phyloP scores from a whole-genome alignment of 2,113 vertebrate genomes.

The Willisornis vidua region DNA sequence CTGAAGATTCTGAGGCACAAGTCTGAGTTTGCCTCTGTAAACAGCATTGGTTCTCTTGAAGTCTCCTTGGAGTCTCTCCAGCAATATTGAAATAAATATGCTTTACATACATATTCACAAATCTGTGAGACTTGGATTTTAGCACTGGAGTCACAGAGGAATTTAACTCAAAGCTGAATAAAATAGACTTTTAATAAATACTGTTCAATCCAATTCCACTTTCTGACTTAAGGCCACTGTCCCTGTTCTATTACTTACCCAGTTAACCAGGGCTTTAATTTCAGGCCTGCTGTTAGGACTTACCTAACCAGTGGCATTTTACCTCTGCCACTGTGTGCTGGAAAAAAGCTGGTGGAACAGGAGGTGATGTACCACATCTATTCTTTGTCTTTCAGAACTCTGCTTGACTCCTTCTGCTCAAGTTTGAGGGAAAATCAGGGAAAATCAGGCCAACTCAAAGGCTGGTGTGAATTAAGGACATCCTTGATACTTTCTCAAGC shows the following conservation, averaged over 20 bases:
- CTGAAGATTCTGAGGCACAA: background rate
- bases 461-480: background rate
- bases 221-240: background rate
- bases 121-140: background rate
- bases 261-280: background rate
- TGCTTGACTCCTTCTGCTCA: background rate
- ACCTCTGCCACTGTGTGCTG: background rate
- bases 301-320: background rate
- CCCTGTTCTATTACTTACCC: background rate
- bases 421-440: background rate
- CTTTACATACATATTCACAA: background rate
- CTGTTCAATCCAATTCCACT: background rate
- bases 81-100: background rate
- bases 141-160: background rate
- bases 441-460: background rate
- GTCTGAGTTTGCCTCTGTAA: background rate
- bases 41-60: background rate
- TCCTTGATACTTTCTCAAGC: background rate
- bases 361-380: accelerated
- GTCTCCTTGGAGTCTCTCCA: background rate
- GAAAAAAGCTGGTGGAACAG: background rate
- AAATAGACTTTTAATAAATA: background rate
- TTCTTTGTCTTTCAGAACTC: background rate
- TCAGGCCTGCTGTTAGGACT: background rate
- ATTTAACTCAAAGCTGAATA: background rate